Percentiles rank a stretch among this genome's conserved stretches.
These are phyloP conservation scores for Embiotoca jacksoni DNA, from an alignment of 2,113 vertebrate species.

Conservation along the genomic window DNA sequence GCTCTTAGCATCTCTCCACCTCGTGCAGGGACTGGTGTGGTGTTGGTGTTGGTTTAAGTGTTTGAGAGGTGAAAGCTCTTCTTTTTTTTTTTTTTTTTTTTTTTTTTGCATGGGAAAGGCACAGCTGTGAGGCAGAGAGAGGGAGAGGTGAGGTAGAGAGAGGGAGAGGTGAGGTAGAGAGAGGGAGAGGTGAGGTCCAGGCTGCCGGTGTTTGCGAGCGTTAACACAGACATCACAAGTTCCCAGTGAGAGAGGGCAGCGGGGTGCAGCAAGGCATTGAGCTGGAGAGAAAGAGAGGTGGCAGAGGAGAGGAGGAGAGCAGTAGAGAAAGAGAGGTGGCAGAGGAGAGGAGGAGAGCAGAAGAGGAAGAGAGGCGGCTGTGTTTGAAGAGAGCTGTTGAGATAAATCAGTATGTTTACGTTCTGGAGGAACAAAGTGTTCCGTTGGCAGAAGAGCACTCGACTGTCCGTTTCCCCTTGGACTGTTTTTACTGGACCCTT, in stretches of 20 bases:
- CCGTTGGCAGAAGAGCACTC: conserved; percentile 82
- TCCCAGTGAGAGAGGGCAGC: conserved; percentile 62
- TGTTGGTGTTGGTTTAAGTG: conserved; percentile 19
- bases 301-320: conserved; percentile 52
- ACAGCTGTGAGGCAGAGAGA: conserved; percentile 2
- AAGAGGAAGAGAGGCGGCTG: conserved; percentile 66
- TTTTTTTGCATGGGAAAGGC: conserved; percentile 33
- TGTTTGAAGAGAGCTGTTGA: conserved; percentile 82
- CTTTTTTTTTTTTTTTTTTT: not conserved
- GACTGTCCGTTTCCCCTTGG: conserved; percentile 72
- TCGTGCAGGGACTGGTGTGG: conserved; percentile 20
- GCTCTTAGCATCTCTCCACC: conserved; percentile 54
- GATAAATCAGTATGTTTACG: conserved; percentile 86
- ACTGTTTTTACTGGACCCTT: conserved; percentile 67
- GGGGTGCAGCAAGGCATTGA: conserved; percentile 64
- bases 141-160: conserved; percentile 1
- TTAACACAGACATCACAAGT: conserved; percentile 76
- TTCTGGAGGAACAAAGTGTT: conserved; percentile 85
- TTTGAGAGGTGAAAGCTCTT: conserved; percentile 35
- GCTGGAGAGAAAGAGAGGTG: conserved; percentile 66
- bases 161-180: not conserved
- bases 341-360: conserved; percentile 48
- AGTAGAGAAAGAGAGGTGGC: conserved; percentile 62
- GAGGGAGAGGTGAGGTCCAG: conserved; percentile 37
- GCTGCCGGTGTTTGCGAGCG: conserved; percentile 55